phyloP scores from a whole-genome alignment of 2,888 invertebrate genomes.

The Eurytoma californica region DNA sequence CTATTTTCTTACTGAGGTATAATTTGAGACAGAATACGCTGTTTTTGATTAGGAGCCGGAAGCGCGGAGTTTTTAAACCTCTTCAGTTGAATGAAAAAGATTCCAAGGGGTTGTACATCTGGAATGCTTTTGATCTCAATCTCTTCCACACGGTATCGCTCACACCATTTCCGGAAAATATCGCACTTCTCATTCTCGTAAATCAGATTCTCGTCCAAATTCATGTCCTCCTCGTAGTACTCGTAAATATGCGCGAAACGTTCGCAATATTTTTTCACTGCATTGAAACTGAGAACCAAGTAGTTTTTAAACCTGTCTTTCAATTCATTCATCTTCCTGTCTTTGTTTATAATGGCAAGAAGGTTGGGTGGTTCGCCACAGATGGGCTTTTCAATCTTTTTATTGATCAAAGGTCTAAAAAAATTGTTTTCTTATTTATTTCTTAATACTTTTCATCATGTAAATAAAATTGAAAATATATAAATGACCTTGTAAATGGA shows the following conservation, averaged over 20 bases:
- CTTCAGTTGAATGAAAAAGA: constrained; percentile 82
- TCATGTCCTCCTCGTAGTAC: constrained; percentile 83
- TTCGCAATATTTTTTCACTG: constrained; percentile 80
- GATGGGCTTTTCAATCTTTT: constrained; percentile 86
- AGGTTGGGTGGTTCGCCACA: constrained; percentile 86
- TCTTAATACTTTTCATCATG: background rate
- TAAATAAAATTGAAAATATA: background rate
- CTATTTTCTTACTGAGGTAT: constrained; percentile 80
- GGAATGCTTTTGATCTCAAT: constrained; percentile 81
- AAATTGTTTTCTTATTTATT: background rate
- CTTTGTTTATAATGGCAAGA: constrained; percentile 82
- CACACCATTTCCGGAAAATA: constrained; percentile 81
- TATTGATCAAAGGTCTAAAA: constrained; percentile 87
- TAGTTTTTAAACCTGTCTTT: constrained; percentile 78
- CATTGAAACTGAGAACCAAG: constrained; percentile 80
- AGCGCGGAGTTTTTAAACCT: constrained; percentile 84
- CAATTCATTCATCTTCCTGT: constrained; percentile 78
- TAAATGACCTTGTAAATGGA: constrained; percentile 82
- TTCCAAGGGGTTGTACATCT: constrained; percentile 83
- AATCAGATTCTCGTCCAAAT: constrained; percentile 80
- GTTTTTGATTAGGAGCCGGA: constrained; percentile 83
- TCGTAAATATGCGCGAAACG: constrained; percentile 81
- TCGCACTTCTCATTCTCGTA: constrained; percentile 78
- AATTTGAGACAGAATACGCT: constrained; percentile 80
- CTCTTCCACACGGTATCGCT: constrained; percentile 83